Base-by-base conservation (phyloP, 2,888 invertebrate species). In the Stenolophus ochropezus region DNA sequence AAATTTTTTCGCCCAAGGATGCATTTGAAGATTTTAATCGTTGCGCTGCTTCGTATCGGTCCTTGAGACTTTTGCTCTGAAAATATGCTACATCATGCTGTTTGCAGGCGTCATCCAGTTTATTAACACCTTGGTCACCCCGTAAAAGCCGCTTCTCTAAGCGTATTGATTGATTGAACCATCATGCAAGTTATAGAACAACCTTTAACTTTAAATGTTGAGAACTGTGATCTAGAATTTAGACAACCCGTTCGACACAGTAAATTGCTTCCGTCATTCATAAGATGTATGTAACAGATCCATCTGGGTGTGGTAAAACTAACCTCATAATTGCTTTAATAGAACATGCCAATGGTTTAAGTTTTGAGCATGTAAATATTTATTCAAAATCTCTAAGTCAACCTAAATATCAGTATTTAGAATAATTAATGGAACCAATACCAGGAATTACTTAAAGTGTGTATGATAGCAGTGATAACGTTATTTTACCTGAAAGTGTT, bases 361-460 rank as follows among this genome's bases (percentile, higher is more conserved):
- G 27, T 27, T 61, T 61, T 23, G 61, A 21, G 11, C n/a, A 61
- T 61, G 11, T 61, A 23, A 16, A 61, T 6, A 23, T 61, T 25
- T 61, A 61, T 61, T 56, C 53, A 56, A 56, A 56, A 20, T 56
- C 53, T 18, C 16, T 56, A n/a, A n/a, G 16, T 56, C 53, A 56
- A 18, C 53, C 53, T 6, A 56, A 56, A 20, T 56, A 56, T 56
- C 4, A 20, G 16, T 56, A 56, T 56, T 20, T 56, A 8, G 20
- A 56, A 8, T 3, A 18, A 6, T 18, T 56, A 56, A 4, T 56
- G 20, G 8, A 16, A 56, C 8, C 53, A 56, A 56, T 56, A 16
- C 16, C 53, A 4, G 53, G 20, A 16, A 56, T 56, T 20, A 20
- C 18, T 16, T 56, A 4, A 16, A 16, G 16, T 56, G 16, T 8